Base-by-base conservation (phyloP, 2,797 vertebrate genomes). In the Sternotherus odoratus region DNA sequence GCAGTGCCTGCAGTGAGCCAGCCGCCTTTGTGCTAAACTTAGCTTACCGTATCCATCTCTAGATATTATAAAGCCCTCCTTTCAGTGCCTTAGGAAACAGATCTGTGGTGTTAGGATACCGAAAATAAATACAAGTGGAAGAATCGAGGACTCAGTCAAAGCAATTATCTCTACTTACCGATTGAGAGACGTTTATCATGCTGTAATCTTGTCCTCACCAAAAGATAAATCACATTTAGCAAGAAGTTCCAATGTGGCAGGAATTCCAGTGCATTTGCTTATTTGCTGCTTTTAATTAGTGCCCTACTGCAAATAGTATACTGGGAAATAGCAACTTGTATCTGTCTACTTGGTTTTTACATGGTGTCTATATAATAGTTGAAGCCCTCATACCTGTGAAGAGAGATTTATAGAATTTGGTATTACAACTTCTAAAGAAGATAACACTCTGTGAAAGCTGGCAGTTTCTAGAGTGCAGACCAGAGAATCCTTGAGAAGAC, bases 111-210 rank as follows among this genome's bases (percentile, higher is more conserved):
- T 77, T 86, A 91, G 13, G n/a, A 49, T 16, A 82, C 51, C 46
- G 87, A 79, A 85, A 80, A 88, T 39, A 84, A 86, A 26, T 86
- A 50, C 28, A 84, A 63, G 17, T 72, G 24, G 21, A 90, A 30
- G 79, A 91, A 91, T 85, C 36, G 90, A 82, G 46, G 83, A 79
- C 49, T 77, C 49, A 21, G 84, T 74, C 80, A 80, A 88, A 86
- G 66, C 23, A 83, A 39, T 85, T 86, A 30, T 33, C 82, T 77
- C 78, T 90, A 80, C 63, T 48, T 63, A 30, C 0, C 1, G 33
- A 93, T 33, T 1, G 0, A 78, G 93, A 85, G 10, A 86, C 56
- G 39, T 93, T 86, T 93, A 63, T 86, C 88, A 74, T 3, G 43
- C 33, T 21, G 28, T 77, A 80, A 91, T 88, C 23, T 3, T 26